phyloP scores from a whole-genome alignment of 2,113 vertebrate species.

The Eudyptes chrysolophus region DNA sequence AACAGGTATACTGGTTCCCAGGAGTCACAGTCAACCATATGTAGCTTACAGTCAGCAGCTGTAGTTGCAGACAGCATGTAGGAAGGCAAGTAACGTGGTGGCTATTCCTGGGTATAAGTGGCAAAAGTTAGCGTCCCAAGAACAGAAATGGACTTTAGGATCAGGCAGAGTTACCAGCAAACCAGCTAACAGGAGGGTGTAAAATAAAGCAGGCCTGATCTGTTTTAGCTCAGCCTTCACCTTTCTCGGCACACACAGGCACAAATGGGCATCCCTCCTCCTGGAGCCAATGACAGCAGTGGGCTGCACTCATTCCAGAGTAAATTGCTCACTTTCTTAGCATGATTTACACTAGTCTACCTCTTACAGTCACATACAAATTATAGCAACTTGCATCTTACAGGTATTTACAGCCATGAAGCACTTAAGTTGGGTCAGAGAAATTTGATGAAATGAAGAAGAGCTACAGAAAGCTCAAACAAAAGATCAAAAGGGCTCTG shows the following conservation, averaged over 20 bases:
- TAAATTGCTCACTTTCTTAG: not conserved
- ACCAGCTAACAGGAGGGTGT: not conserved
- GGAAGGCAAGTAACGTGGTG: not conserved
- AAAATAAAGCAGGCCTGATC: conserved; percentile 49
- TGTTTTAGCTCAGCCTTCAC: conserved; percentile 47
- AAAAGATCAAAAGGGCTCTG: not conserved
- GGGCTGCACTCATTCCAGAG: not conserved
- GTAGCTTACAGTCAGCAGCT: not conserved
- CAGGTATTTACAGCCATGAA: not conserved
- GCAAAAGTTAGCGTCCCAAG: not conserved
- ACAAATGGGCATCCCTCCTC: not conserved
- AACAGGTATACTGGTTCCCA: not conserved
- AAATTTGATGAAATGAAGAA: not conserved
- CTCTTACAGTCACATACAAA: not conserved
- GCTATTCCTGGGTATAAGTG: accelerated
- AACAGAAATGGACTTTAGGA: not conserved
- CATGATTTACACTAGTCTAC: not conserved
- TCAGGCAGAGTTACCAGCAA: not conserved
- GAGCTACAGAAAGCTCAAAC: not conserved
- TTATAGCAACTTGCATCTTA: not conserved
- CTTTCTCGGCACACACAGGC: not conserved
- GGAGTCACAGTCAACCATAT: not conserved
- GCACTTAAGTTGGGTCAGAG: not conserved
- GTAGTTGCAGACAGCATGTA: not conserved
- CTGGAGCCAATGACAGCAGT: not conserved